Percentiles rank a stretch among this genome's conserved stretches.
phyloP scores from a whole-genome alignment of 2,113 vertebrate genomes.

The Callipepla californica region DNA sequence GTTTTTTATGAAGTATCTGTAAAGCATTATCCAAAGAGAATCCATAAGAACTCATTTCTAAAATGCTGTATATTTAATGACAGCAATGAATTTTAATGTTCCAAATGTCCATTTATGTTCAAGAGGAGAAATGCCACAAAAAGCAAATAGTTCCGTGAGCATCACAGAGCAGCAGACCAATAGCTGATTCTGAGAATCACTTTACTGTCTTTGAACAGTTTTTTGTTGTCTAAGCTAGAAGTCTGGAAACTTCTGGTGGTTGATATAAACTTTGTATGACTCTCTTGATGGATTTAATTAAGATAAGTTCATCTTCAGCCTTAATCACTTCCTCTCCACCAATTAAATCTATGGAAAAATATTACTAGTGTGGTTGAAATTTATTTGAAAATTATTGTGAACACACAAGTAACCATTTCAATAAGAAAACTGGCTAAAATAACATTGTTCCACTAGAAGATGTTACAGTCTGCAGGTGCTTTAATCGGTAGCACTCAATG shows the following conservation, averaged over 20 bases:
- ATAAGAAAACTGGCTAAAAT: neutral
- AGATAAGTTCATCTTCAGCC: rapidly evolving
- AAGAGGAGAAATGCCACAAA: neutral
- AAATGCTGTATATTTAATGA: neutral
- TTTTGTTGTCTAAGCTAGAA: neutral
- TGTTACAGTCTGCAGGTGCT: neutral
- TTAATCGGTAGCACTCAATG: neutral
- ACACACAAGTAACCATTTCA: neutral
- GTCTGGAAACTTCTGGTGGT: neutral
- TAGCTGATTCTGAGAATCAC: neutral
- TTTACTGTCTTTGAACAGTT: neutral
- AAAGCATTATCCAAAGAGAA: neutral
- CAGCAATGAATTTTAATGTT: neutral
- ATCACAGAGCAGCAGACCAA: neutral
- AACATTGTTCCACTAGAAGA: neutral
- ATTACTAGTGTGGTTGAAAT: neutral
- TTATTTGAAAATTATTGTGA: neutral
- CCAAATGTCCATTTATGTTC: neutral
- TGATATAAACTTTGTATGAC: neutral
- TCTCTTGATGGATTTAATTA: neutral
- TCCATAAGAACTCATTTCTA: neutral
- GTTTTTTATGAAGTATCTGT: neutral
- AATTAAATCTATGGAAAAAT: neutral
- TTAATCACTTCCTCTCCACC: neutral
- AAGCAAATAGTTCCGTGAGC: neutral